Percentiles rank a stretch among this genome's conserved stretches.
These are phyloP conservation scores for Drosophila aldrichi DNA, from an alignment of 2,888 invertebrate genomes.

Conservation along the genomic window DNA sequence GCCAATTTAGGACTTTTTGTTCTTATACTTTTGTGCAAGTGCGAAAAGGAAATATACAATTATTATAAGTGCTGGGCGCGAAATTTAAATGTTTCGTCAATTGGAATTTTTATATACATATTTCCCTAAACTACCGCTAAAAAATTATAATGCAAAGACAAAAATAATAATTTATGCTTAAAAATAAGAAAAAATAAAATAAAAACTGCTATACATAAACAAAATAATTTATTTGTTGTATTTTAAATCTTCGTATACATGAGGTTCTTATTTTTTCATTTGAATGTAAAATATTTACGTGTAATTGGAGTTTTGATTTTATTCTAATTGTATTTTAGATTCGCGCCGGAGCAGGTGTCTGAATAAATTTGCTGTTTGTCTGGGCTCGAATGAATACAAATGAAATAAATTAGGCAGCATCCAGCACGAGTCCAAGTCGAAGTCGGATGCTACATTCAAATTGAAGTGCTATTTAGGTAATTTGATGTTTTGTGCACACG, in stretches of 20 bases:
- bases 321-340: conserved; percentile 29
- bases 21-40: background rate
- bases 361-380: conserved; percentile 31
- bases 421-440: conserved; percentile 20
- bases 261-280: background rate
- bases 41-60: background rate
- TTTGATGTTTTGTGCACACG: background rate
- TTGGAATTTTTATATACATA: no score
- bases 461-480: conserved; percentile 31
- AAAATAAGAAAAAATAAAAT: background rate
- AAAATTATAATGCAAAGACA: background rate
- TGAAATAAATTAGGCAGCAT: conserved; percentile 59
- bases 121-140: no score
- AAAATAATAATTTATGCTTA: background rate
- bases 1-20: background rate
- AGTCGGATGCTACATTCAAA: conserved; percentile 33
- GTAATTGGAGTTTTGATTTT: conserved; percentile 21
- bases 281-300: background rate
- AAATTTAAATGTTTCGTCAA: background rate
- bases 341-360: background rate
- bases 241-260: background rate
- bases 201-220: background rate
- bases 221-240: no score
- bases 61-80: background rate
- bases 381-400: conserved; percentile 61